phyloP scores from a whole-genome alignment of 1,140 invertebrate species.

The Drosophila novamexicana region DNA sequence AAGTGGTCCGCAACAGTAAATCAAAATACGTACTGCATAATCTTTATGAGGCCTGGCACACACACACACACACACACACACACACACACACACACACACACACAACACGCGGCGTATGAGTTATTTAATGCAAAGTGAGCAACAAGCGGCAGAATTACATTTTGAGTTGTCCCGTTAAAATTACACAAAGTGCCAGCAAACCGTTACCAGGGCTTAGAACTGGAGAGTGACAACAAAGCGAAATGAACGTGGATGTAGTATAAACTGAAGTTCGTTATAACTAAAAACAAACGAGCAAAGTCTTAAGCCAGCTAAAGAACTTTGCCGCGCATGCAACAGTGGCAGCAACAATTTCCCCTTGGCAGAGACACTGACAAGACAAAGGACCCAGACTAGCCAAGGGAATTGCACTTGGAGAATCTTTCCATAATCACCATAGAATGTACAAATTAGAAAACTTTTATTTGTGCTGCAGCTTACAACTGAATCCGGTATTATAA shows the following conservation, averaged over 20 bases:
- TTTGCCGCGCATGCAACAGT: constrained; percentile 61
- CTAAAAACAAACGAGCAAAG: constrained; percentile 36
- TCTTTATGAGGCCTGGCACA: constrained; percentile 55
- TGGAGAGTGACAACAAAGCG: background rate
- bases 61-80: too few relatives aligned
- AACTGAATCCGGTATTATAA: too few relatives aligned
- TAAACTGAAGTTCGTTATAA: constrained; percentile 70
- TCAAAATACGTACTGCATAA: constrained; percentile 67
- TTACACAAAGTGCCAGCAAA: constrained; percentile 52
- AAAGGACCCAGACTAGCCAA: constrained; percentile 15
- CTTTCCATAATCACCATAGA: background rate
- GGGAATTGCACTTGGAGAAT: constrained; percentile 9
- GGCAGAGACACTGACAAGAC: constrained; percentile 30
- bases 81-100: too few relatives aligned
- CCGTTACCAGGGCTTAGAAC: constrained; percentile 36
- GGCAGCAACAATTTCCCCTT: constrained; percentile 7
- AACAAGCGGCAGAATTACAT: constrained; percentile 60
- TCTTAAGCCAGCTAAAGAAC: constrained; percentile 12
- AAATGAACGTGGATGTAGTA: constrained; percentile 5
- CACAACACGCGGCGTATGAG: constrained; percentile 51
- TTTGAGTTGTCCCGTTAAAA: constrained; percentile 37
- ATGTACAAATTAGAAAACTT: background rate
- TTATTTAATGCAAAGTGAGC: constrained; percentile 52
- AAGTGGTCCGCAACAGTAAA: constrained; percentile 72
- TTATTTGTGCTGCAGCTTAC: too few relatives aligned